Percentiles rank a stretch among this genome's conserved stretches.
Conservation (phyloP, 2,888 invertebrate species). For the Spilarctia lutea region DNA sequence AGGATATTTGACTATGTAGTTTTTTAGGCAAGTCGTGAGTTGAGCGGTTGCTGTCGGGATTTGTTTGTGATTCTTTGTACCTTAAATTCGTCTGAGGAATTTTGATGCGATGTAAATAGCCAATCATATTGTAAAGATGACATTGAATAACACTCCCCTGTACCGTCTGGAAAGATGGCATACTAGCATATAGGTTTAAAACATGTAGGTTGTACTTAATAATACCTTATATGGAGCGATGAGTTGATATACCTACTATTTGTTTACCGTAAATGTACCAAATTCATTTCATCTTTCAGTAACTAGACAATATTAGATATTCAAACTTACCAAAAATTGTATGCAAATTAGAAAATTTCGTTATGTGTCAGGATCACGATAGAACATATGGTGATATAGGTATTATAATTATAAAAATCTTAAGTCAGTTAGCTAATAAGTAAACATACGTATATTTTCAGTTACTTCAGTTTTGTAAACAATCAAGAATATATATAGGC, state of each 20-base stretch:
- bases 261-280: background rate
- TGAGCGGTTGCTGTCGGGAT: slow-evolving; percentile 69
- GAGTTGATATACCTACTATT: background rate
- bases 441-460: too few relatives aligned
- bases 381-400: too few relatives aligned
- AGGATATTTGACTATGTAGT: slow-evolving; percentile 83
- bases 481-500: background rate
- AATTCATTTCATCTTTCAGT: too few relatives aligned
- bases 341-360: too few relatives aligned
- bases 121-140: slow-evolving; percentile 52
- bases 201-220: background rate
- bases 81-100: slow-evolving; percentile 66
- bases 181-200: background rate
- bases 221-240: background rate
- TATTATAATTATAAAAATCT: too few relatives aligned
- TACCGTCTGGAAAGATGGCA: background rate
- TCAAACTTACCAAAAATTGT: too few relatives aligned
- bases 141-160: background rate
- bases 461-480: background rate
- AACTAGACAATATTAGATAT: too few relatives aligned
- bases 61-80: slow-evolving; percentile 73
- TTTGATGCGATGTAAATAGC: slow-evolving; percentile 68
- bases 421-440: too few relatives aligned
- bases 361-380: too few relatives aligned
- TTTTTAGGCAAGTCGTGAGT: slow-evolving; percentile 80